Evolutionary conservation across 2,113 vertebrate genomes (phyloP).

Genomic region (Protobothrops flavoviridis): DNA sequence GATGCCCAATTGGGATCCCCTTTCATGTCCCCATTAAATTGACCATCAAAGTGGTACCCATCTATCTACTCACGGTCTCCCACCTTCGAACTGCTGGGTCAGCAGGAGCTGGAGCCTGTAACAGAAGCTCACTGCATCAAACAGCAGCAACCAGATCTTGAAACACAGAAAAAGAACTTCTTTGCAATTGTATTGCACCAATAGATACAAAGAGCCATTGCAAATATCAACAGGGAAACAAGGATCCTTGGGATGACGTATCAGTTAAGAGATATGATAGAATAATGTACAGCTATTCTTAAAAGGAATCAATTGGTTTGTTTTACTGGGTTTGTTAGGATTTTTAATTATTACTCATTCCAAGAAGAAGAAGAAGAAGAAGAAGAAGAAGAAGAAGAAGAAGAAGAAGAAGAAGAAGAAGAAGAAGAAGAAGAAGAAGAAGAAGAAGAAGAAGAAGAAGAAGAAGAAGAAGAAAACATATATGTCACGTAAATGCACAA

Average conservation of each 20-base stretch:
- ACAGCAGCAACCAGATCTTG: neutral
- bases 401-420: no score
- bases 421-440: no score
- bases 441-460: no score
- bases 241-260: neutral
- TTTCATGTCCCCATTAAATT: neutral
- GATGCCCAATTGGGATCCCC: neutral
- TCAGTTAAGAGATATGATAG: neutral
- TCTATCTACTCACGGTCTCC: neutral
- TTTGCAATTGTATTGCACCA: neutral
- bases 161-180: neutral
- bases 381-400: neutral
- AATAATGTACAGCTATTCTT: neutral
- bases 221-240: neutral
- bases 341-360: neutral
- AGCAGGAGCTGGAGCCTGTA: neutral
- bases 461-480: neutral
- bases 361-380: neutral
- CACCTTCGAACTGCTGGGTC: neutral
- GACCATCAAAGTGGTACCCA: neutral
- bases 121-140: neutral
- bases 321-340: neutral
- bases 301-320: neutral
- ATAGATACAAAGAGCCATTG: neutral
- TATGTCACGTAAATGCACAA: neutral